Percentiles rank a stretch among this genome's conserved stretches.
Evolutionary conservation across 2,113 vertebrate species (phyloP).

Genomic region (Dicentrarchus labrax): DNA sequence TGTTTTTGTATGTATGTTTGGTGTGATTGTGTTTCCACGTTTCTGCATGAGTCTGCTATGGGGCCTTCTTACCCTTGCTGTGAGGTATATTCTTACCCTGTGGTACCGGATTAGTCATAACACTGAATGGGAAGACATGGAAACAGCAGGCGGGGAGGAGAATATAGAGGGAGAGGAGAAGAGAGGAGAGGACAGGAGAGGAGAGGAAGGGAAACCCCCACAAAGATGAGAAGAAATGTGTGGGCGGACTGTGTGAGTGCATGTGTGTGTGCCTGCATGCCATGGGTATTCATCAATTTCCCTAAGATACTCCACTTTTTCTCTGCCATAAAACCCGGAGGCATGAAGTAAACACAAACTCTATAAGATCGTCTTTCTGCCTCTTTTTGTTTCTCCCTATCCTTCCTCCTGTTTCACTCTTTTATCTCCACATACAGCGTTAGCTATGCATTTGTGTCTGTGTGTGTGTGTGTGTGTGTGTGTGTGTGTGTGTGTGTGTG

Average conservation of each 20-base stretch:
- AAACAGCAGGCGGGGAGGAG: constrained; percentile 36
- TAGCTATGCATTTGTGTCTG: neutral
- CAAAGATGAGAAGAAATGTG: constrained; percentile 58
- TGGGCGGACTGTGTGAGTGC: constrained; percentile 51
- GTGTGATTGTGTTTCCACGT: constrained; percentile 44
- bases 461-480: neutral
- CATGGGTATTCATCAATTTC: constrained; percentile 75
- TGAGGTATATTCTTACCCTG: constrained; percentile 72
- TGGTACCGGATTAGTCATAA: constrained; percentile 72
- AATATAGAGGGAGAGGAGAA: constrained; percentile 4
- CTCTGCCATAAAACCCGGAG: constrained; percentile 62
- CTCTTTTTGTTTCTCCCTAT: constrained; percentile 34
- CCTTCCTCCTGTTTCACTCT: constrained; percentile 13
- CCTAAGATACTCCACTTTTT: constrained; percentile 66
- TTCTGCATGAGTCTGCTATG: constrained; percentile 31
- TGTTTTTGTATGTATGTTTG: constrained; percentile 60
- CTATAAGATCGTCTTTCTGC: constrained; percentile 56
- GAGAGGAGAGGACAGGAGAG: constrained; percentile 10
- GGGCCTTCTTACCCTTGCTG: constrained; percentile 59
- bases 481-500: neutral
- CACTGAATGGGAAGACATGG: constrained; percentile 60
- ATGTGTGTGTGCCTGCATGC: constrained; percentile 44
- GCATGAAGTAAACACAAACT: constrained; percentile 70
- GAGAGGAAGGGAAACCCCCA: constrained; percentile 48
- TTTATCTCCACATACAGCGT: constrained; percentile 17